Evolutionary conservation across 2,797 vertebrate genomes (phyloP).

Genomic region (Helarctos malayanus): DNA sequence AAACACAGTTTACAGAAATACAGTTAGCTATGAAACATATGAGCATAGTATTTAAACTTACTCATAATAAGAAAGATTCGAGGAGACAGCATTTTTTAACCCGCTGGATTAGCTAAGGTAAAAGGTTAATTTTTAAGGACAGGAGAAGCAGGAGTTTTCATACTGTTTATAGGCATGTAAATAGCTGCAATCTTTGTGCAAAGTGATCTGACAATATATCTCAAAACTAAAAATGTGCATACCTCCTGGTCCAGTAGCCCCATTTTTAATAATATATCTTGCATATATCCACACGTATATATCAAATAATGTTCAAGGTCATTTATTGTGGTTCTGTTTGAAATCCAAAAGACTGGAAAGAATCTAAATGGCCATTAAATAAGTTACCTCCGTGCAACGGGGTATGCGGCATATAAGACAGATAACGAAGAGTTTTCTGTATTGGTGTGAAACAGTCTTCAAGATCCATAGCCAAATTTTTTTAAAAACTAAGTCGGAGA

Average conservation of each 20-base stretch:
- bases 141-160: not conserved
- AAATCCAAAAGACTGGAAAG: not conserved
- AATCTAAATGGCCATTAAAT: not conserved
- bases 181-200: not conserved
- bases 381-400: not conserved
- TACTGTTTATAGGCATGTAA: not conserved
- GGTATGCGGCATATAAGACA: not conserved
- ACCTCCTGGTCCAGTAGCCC: not conserved
- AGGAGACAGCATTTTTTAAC: not conserved
- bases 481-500: not conserved
- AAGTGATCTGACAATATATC: not conserved
- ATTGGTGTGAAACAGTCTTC: not conserved
- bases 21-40: not conserved
- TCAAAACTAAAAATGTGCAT: not conserved
- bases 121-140: not conserved
- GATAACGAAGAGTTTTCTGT: not conserved
- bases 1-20: not conserved
- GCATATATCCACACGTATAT: not conserved
- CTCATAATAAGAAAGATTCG: not conserved
- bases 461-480: not conserved
- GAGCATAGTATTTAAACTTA: not conserved
- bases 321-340: not conserved
- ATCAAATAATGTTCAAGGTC: not conserved
- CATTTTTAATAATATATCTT: not conserved
- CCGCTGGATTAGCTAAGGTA: not conserved